Evolutionary conservation across 2,888 invertebrate species (phyloP), one percentile per base, ranked within the genome.

Genomic region (Tetragonisca angustula): DNA sequence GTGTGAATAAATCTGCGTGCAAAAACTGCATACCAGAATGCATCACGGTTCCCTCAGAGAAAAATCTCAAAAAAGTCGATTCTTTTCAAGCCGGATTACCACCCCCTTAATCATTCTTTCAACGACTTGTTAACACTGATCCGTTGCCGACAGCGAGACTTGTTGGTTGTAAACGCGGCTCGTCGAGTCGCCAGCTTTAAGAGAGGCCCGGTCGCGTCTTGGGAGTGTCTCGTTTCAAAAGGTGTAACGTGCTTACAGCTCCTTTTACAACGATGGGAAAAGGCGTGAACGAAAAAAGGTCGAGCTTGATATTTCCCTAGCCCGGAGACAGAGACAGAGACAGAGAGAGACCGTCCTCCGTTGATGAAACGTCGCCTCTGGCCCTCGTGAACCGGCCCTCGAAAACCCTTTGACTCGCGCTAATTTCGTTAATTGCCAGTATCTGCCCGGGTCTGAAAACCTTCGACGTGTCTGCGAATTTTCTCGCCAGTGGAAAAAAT

Each of bases 391-490:
- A 43, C 43, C 32, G 32, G 3, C 32, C 32, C 86, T 74, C 62
- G 78, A 79, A 88, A 87, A 89, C 87, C 83, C 88, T 90, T 90
- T 85, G 86, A 85, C 81, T 83, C 81, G 75, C 80, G 83, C 76
- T 86, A 89, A 89, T 88, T 89, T 84, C 84, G 71, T 86, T 89
- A 89, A 89, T 89, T 89, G 80, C 79, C 79, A 71, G 32, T 62
- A 32, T 2, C 43, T 43, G 9, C 0, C 43, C 43, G 9, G 9
- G 6, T 6, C 1, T 9, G 9, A 43, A 43, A 19, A 19, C 32
- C 59, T 69, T 65, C 69, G 67, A 76, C 81, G 68, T 67, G 62
- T 65, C 72, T 13, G 49, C 78, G 62, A 43, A 79, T 74, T 80
- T 83, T 80, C 79, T 71, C 65, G 24, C 56, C 62, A 0, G 24